Evolutionary conservation across 2,797 vertebrate genomes (phyloP).

Genomic region (Carapus acus): DNA sequence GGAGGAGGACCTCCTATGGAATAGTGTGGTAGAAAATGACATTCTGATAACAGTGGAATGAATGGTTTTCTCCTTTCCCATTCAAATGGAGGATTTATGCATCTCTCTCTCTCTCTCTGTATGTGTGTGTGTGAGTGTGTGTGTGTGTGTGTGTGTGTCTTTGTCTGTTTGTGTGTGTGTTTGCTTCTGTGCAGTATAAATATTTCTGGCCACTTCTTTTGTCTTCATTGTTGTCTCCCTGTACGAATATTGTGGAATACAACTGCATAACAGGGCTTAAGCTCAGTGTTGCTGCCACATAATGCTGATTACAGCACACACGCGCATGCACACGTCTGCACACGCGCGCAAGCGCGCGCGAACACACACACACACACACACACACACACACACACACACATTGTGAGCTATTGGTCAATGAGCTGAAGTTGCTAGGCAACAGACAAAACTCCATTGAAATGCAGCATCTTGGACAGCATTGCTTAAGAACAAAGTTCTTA

Average conservation of each 20-base stretch:
- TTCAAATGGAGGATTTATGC: conserved; percentile 43
- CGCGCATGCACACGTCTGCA: conserved; percentile 1
- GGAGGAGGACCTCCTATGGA: neutral
- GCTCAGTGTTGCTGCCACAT: conserved; percentile 31
- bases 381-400: conserved; percentile 8
- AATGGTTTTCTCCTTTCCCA: conserved; percentile 26
- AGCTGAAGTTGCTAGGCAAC: conserved; percentile 57
- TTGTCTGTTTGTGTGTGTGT: neutral
- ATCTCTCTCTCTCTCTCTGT: conserved; percentile 5
- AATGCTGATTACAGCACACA: conserved; percentile 34
- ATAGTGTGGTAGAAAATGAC: neutral
- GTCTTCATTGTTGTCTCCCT: conserved; percentile 20
- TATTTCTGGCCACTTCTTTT: conserved; percentile 12
- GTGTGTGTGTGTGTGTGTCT: neutral
- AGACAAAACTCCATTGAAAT: conserved; percentile 33
- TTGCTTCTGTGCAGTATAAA: neutral
- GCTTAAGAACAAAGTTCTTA: conserved; percentile 5
- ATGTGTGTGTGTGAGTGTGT: neutral
- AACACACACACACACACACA: neutral
- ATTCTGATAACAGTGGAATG: conserved; percentile 10
- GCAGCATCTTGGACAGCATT: conserved; percentile 18
- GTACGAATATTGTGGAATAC: conserved; percentile 27
- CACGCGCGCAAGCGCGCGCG: conserved; percentile 1
- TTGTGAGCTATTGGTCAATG: conserved; percentile 38
- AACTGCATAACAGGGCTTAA: conserved; percentile 27